Evolutionary conservation across 37 sponge, comb jelly and placozoan species (phyloP), one percentile per base, ranked within the genome.

Genomic region (Mnemiopsis leidyi): DNA sequence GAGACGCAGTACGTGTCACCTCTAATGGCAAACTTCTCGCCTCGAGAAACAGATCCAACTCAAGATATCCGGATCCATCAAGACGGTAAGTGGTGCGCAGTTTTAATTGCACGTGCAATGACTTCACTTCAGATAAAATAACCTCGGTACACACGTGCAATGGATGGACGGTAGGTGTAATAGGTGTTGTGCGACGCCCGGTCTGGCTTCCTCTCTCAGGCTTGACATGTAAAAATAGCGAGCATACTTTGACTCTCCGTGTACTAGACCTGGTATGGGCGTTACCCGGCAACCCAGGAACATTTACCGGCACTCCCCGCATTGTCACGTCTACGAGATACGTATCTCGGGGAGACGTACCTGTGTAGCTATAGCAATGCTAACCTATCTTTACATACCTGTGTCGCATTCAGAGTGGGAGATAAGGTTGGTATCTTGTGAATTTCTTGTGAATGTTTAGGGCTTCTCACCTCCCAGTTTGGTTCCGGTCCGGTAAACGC

Each of bases 11-110:
- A 71, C n/a, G 30, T 71, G 3, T 71, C 73, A 23, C 73, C 73
- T 5, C 73, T 71, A 16, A 77, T 77, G 79, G 79, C 79, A 34
- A 77, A 77, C 79, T 77, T 77, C 36, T 28, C 79, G 20, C 79
- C 79, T 18, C 20, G 32, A 16, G 32, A 77, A 34, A 13, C 32
- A 18, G 79, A 77, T 31, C 79, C 79, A 0, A 77, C 79, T 0
- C 79, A 77, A 77, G 79, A 77, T 32, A 32, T 77, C 2, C 26
- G 79, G 32, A 77, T 77, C 1, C 79, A 77, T 32, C 79, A 77
- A 18, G 35, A 77, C 79, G 79, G 79, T 77, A 32, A 28, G 35
- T 77, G 61, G 5, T 18, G 61, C 61, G 5, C 13, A 13, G 5
- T 48, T 48, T 48, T 18, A 18, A 13, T 48, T 48, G 61, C 61